These are phyloP conservation scores for Teleopsis dalmanni DNA, from an alignment of 1,140 invertebrate species.

Conservation along the genomic window DNA sequence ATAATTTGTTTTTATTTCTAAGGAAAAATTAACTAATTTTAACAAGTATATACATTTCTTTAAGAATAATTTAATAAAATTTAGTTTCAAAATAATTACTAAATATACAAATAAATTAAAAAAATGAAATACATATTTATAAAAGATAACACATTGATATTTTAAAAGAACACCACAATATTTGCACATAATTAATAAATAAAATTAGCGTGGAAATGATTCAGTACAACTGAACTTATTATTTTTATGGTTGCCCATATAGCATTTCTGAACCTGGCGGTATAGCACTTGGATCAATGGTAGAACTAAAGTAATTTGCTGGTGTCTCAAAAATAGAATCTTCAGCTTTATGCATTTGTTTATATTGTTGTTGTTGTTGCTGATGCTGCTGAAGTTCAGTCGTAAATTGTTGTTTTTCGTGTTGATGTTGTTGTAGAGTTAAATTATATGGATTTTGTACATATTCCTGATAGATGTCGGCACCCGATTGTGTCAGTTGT, in stretches of 20 bases:
- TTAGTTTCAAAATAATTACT: too few species aligned
- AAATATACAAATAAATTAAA: too few species aligned
- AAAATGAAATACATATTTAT: not conserved
- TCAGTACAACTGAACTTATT: too few species aligned
- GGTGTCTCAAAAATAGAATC: conserved; percentile 33
- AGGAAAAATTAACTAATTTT: too few species aligned
- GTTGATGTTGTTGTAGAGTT: conserved; percentile 27
- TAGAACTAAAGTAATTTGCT: conserved; percentile 51
- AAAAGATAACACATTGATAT: not conserved
- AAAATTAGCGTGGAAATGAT: too few species aligned
- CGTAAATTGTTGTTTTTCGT: not conserved
- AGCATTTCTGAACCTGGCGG: conserved; percentile 53
- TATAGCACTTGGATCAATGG: conserved; percentile 43
- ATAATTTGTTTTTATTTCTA: too few species aligned
- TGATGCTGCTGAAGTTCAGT: not conserved
- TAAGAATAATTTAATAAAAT: too few species aligned
- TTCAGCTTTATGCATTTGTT: conserved; percentile 11
- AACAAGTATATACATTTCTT: too few species aligned
- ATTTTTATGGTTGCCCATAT: conserved; percentile 43
- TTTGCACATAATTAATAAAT: too few species aligned
- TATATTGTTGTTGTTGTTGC: conserved; percentile 18
- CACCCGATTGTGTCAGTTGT: conserved; percentile 10
- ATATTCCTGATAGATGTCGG: conserved; percentile 46
- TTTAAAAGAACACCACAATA: too few species aligned
- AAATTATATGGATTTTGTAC: conserved; percentile 48